A percentile compares a stretch with the other conserved stretches of the same genome.
phyloP scores from a whole-genome alignment of 2,888 invertebrate species.

The Noctua fimbriata region DNA sequence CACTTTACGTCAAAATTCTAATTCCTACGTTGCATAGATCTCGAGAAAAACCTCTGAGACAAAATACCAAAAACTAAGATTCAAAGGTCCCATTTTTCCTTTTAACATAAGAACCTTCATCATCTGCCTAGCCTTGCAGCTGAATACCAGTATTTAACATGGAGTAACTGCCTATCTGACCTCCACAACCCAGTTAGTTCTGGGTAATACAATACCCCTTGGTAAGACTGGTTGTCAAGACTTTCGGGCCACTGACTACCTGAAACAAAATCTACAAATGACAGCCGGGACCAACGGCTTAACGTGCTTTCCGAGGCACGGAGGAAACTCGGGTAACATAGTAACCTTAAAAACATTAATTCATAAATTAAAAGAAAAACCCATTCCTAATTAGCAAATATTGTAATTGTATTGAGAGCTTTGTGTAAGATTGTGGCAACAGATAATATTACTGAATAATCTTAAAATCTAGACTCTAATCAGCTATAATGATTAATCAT shows the following conservation, averaged over 20 bases:
- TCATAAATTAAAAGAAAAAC: too few relatives aligned
- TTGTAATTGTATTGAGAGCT: not conserved
- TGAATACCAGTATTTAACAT: too few relatives aligned
- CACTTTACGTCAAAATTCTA: not conserved
- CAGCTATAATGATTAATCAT: not conserved
- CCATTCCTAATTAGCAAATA: not conserved
- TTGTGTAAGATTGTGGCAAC: not conserved
- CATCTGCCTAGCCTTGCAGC: too few relatives aligned
- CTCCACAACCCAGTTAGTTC: too few relatives aligned
- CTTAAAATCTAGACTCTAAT: not conserved
- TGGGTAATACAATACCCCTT: too few relatives aligned
- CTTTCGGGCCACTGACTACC: not conserved
- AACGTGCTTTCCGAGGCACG: not conserved
- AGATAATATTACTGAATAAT: constrained; percentile 6
- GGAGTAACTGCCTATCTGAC: too few relatives aligned
- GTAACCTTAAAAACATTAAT: not conserved
- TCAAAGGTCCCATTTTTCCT: not conserved
- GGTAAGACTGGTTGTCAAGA: not conserved
- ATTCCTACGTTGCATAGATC: not conserved
- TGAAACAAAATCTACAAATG: too few relatives aligned
- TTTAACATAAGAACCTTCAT: not conserved
- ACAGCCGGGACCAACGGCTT: not conserved
- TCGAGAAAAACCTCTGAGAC: not conserved
- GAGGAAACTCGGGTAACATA: not conserved
- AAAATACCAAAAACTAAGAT: too few relatives aligned